Base-by-base conservation (phyloP, 2,888 invertebrate species). In the Himalopsyche kuldschensis region DNA sequence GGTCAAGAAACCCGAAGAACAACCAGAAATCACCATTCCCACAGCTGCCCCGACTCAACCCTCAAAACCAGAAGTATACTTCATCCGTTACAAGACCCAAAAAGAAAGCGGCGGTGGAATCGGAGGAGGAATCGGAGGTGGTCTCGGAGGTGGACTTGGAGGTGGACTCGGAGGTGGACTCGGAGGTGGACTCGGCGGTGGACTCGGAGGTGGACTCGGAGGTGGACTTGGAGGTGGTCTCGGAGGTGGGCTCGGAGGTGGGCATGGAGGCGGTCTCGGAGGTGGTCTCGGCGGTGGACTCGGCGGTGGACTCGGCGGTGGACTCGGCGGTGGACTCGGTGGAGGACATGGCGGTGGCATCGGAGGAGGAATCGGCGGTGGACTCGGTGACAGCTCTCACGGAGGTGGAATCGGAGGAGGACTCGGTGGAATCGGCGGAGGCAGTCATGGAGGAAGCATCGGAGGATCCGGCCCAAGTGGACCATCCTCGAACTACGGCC, bases 61-160 rank as follows among this genome's bases (percentile, higher is more conserved):
- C 82, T 94, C 94, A 91, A 95, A 95, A 89, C 95, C 95, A 24
- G 95, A 95, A 90, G 95, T 95, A 69, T 95, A 95, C 90, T 95
- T 95, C 90, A 95, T 95, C 89, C 92, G 94, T 88, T 95, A 95
- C 91, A 95, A 95, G 91, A 95, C 95, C 82, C 95, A 95, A 91
- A 86, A 86, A 79, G 86, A 86, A 32, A 55, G 80, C 78, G 85
- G 84, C 78, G 86, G 85, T 15, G 82, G 81, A 35, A 76, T 79
- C 79, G 85, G 85, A 20, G 86, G 85, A 27, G 83, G 83, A 35
- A 81, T 84, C 6, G 87, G 87, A 47, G 85, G 87, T 35, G 88
- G 88, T 47, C 87, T 88, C 81, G 88, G 88, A 20, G 88, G 88
- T 8, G 88, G 86, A 63, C 82, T 85, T 75, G 84, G 84, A 75